These are phyloP conservation scores for Limnodromus scolopaceus DNA, from an alignment of 2,797 vertebrate species.

Conservation along the genomic window DNA sequence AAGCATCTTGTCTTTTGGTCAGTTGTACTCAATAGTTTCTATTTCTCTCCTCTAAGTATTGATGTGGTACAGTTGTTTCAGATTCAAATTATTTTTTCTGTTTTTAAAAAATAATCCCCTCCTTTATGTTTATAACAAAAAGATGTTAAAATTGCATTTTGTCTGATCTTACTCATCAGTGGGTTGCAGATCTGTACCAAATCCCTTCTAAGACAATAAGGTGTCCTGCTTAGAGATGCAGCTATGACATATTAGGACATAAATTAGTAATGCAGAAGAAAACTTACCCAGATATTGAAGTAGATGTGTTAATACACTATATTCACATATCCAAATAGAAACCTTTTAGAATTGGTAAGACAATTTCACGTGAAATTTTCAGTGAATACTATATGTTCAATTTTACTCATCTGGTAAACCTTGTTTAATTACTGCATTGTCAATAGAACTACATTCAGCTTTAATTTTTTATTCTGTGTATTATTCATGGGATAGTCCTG, in stretches of 20 bases:
- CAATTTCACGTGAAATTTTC: background rate
- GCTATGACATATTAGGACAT: background rate
- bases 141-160: background rate
- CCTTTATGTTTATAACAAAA: background rate
- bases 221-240: background rate
- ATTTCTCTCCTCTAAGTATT: background rate
- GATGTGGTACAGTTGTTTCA: background rate
- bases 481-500: background rate
- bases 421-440: background rate
- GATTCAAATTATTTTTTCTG: background rate
- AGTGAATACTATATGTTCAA: rapidly evolving
- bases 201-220: background rate
- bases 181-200: background rate
- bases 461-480: background rate
- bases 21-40: background rate
- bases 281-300: background rate
- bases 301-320: background rate
- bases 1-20: background rate
- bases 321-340: background rate
- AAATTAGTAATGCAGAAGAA: background rate
- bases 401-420: background rate
- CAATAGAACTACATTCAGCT: background rate
- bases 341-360: background rate
- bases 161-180: background rate
- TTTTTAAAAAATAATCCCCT: background rate